Evolutionary conservation across 2,797 vertebrate genomes (phyloP).

Genomic region (Gadopsis marmoratus): DNA sequence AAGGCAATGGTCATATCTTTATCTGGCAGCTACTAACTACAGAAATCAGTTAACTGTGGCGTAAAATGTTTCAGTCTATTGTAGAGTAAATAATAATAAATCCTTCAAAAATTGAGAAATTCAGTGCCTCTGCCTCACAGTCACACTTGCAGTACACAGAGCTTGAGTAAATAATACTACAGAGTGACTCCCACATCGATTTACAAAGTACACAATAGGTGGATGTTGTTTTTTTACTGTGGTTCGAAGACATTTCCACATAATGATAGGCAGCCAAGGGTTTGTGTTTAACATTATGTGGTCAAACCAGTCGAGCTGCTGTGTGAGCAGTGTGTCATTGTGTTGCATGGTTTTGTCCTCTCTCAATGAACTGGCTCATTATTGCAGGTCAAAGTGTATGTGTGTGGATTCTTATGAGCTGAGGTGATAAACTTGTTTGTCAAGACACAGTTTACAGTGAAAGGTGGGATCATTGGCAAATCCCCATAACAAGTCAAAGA

Average conservation of each 20-base stretch:
- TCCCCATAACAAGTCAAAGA: neutral
- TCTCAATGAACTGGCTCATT: neutral
- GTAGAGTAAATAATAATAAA: neutral
- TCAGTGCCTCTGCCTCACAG: neutral
- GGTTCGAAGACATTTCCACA: neutral
- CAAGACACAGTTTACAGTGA: neutral
- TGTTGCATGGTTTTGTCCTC: neutral
- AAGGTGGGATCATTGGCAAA: neutral
- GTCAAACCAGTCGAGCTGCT: slow-evolving; percentile 59
- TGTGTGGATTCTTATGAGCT: neutral
- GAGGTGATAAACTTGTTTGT: slow-evolving; percentile 45
- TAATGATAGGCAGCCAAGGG: neutral
- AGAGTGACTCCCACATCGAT: neutral
- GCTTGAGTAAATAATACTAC: slow-evolving; percentile 2
- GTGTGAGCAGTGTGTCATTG: neutral
- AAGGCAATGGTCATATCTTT: neutral
- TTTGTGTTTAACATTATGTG: slow-evolving; percentile 19
- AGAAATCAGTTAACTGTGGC: neutral
- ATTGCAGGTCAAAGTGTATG: slow-evolving; percentile 36
- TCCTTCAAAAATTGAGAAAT: neutral
- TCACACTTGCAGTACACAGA: neutral
- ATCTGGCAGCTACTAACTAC: neutral
- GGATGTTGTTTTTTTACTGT: neutral
- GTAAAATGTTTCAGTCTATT: neutral
- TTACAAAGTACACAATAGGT: slow-evolving; percentile 3